Evolutionary conservation across 2,113 vertebrate genomes (phyloP).

Genomic region (Nothoprocta perdicaria): DNA sequence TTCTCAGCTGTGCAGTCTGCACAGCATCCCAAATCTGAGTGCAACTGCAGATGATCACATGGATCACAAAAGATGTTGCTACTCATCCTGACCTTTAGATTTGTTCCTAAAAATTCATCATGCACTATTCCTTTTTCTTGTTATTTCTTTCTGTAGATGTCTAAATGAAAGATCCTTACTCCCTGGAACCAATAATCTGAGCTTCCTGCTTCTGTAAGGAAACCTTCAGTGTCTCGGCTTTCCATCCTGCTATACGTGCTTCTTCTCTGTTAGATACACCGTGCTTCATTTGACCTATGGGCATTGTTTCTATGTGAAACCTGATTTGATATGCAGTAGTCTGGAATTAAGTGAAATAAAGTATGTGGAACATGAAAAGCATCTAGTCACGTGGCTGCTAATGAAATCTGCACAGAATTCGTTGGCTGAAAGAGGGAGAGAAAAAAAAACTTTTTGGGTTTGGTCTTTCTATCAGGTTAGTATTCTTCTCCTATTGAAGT

Average conservation of each 20-base stretch:
- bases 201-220: background rate
- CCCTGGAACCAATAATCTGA: background rate
- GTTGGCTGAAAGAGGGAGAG: background rate
- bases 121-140: background rate
- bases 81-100: background rate
- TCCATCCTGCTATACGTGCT: background rate
- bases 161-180: background rate
- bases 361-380: background rate
- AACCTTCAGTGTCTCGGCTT: background rate
- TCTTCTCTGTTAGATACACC: background rate
- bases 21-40: background rate
- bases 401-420: background rate
- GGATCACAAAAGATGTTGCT: background rate
- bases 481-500: background rate
- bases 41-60: background rate
- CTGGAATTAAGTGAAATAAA: constrained; percentile 25
- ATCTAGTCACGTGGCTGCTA: background rate
- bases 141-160: constrained; percentile 8
- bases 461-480: background rate
- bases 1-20: background rate
- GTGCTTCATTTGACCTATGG: background rate
- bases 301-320: background rate
- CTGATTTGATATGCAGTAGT: background rate
- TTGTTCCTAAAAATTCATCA: background rate
- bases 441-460: background rate